These are phyloP conservation scores for Mycteria americana DNA, from an alignment of 2,797 vertebrate species.

Conservation along the genomic window DNA sequence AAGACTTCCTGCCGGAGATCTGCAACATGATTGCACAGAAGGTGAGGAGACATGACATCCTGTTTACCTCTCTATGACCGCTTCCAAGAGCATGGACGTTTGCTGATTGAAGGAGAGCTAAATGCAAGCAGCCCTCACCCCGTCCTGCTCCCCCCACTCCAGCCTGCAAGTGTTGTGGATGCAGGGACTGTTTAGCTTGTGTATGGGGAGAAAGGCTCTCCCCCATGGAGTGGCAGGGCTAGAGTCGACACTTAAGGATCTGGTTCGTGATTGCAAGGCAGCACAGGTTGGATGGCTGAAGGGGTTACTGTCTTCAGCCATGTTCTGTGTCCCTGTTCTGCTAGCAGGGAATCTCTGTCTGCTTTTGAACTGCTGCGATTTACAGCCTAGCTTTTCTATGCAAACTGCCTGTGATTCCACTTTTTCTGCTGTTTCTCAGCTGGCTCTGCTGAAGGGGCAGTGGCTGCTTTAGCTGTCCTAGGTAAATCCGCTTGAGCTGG, in stretches of 20 bases:
- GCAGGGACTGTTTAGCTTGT: not conserved
- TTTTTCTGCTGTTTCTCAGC: constrained; percentile 18
- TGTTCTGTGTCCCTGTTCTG: not conserved
- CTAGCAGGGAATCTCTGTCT: constrained; percentile 26
- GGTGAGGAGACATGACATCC: constrained; percentile 76
- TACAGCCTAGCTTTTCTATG: constrained; percentile 45
- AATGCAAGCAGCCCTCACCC: not conserved
- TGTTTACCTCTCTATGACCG: constrained; percentile 39
- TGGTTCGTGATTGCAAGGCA: not conserved
- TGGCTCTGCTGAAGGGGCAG: not conserved
- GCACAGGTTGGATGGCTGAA: not conserved
- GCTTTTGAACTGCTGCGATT: constrained; percentile 45
- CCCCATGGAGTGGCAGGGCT: not conserved
- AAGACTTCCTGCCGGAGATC: constrained; percentile 98
- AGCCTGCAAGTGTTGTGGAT: not conserved
- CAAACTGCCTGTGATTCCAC: constrained; percentile 24
- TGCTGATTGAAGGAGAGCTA: not conserved
- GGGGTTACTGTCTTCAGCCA: constrained; percentile 41
- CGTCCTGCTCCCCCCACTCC: not conserved
- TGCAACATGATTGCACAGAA: constrained; percentile 98
- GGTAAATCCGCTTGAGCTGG: not conserved
- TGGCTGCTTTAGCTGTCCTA: not conserved
- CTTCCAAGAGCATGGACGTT: not conserved
- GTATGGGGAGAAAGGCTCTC: not conserved
- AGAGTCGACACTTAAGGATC: not conserved